Base-by-base conservation (phyloP, 2,797 vertebrate species). In the Gymnopithys bicolor region DNA sequence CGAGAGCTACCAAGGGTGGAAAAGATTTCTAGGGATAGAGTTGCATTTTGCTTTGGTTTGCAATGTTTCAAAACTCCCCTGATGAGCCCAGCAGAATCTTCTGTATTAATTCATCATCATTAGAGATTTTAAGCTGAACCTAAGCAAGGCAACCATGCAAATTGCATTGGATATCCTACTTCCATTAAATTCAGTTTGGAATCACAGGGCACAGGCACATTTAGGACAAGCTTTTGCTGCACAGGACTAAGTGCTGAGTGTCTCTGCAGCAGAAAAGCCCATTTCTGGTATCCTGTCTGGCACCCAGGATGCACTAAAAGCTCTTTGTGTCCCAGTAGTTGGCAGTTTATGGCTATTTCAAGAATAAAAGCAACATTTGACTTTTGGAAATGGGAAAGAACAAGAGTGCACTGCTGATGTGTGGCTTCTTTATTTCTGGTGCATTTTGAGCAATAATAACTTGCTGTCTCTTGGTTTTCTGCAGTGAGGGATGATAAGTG, bases 41-140 rank as follows among this genome's bases (percentile, higher is more conserved):
- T n/a, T 55, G 11, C 4, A 7, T 91, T 87, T 77, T 74, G 71
- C 90, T 91, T 51, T 39, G 63, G 11, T 87, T 90, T 87, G 90
- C 83, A 85, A 8, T 0, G 33, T 70, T 71, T 77, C 76, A 37
- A 5, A 77, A 18, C 30, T 59, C 24, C 78, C 67, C 56, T 58
- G 88, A 80, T 71, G 83, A 95, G 77, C 73, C 49, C 95, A 94
- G 90, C 63, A 75, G 58, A 77, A 90, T 53, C 21, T 46, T 46
- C 1, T 3, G 6, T 69, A 39, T 75, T 71, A 88, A 81, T 95
- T 93, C 77, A 69, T 82, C 93, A 87, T 79, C 30, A 3, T 92
- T 78, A 81, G 43, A 60, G 46, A 25, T 24, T 77, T 43, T 25
- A 53, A 55, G 71, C 62, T 75, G 58, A 53, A 33, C 48, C 51